phyloP scores from a whole-genome alignment of 1,140 invertebrate genomes.

The Spodoptera frugiperda region DNA sequence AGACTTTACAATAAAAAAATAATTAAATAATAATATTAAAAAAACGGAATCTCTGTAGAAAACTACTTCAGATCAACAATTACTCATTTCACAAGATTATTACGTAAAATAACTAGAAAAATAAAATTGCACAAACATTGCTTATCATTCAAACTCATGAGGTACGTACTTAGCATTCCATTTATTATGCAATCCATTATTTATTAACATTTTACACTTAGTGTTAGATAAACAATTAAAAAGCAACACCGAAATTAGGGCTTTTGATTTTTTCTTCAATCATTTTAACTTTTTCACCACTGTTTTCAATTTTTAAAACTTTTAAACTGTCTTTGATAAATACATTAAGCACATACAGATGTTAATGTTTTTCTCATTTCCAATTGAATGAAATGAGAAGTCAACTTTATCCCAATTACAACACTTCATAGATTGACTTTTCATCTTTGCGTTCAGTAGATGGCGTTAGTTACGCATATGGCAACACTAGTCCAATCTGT shows the following conservation, averaged over 20 bases:
- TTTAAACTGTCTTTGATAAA: too few species aligned
- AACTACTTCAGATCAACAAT: conserved; percentile 32
- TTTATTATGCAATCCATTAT: conserved; percentile 20
- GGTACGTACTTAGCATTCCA: conserved; percentile 18
- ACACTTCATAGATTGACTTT: neutral
- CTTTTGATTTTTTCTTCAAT: too few species aligned
- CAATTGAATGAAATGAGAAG: neutral
- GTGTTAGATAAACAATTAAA: neutral
- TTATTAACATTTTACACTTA: conserved; percentile 2
- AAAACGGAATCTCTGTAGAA: conserved; percentile 21
- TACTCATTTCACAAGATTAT: conserved; percentile 14
- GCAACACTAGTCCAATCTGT: too few species aligned
- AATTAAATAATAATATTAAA: conserved; percentile 7
- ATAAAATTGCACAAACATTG: conserved; percentile 15
- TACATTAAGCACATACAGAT: neutral
- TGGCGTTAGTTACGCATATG: too few species aligned
- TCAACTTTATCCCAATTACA: neutral
- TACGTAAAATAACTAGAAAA: neutral
- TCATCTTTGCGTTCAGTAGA: neutral
- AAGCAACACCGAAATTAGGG: neutral
- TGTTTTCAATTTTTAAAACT: too few species aligned
- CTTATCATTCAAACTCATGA: conserved; percentile 1
- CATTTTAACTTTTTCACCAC: neutral
- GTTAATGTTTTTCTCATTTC: neutral
- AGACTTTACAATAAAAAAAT: neutral